phyloP scores from a whole-genome alignment of 2,888 invertebrate species.

The Hyalella azteca region DNA sequence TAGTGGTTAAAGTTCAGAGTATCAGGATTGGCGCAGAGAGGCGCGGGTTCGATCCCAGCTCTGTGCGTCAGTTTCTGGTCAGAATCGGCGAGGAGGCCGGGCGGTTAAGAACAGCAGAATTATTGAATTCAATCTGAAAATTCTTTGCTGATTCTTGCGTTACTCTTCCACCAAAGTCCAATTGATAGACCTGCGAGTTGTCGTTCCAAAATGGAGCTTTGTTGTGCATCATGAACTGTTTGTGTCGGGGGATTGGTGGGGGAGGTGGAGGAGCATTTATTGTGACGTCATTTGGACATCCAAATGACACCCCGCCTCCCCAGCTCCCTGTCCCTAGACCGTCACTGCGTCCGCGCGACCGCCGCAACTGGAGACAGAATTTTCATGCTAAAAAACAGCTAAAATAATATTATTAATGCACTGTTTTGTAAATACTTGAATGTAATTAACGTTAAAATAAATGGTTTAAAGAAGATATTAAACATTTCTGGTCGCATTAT shows the following conservation, averaged over 20 bases:
- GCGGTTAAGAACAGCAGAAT: no score
- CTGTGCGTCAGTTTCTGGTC: no score
- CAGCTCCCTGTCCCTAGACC: constrained; percentile 42
- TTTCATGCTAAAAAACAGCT: no score
- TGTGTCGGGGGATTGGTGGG: constrained; percentile 65
- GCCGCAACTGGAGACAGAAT: constrained; percentile 45
- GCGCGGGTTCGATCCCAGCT: no score
- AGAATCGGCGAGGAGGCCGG: no score
- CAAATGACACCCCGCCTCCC: constrained; percentile 34
- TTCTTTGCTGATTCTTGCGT: constrained; percentile 99
- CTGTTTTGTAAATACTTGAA: no score
- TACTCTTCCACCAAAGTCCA: constrained; percentile 98
- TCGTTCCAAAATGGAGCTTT: constrained; percentile 99
- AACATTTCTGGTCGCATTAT: no score
- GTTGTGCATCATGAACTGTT: constrained; percentile 95
- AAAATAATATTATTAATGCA: no score
- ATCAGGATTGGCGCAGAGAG: no score
- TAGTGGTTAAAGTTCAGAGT: no score
- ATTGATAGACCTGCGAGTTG: constrained; percentile 96
- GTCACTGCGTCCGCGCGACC: constrained; percentile 47
- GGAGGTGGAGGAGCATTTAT: constrained; percentile 31
- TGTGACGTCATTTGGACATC: constrained; percentile 16
- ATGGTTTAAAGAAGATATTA: no score
- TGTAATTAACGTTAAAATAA: no score
- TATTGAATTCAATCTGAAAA: constrained; percentile 97